Conservation (phyloP, 2,888 invertebrate species). For the Brachylomia viminalis region DNA sequence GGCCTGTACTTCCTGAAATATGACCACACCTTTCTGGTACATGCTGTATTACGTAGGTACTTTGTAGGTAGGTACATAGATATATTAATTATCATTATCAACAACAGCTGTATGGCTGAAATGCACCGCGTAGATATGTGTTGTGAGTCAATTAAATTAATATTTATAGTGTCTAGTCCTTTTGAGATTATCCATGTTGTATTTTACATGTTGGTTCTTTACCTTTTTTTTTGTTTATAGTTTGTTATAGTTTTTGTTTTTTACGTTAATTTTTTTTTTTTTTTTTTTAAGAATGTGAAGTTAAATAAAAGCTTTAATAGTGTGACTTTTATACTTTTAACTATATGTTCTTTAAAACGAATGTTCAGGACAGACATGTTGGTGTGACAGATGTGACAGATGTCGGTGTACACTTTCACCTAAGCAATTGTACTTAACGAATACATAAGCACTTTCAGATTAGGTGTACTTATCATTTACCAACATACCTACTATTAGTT, state of each 20-base stretch:
- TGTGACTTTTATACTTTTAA: slow-evolving; percentile 13
- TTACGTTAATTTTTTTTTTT: slow-evolving; percentile 27
- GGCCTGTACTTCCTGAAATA: too few relatives aligned
- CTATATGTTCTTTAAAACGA: background rate
- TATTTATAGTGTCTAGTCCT: slow-evolving; percentile 87
- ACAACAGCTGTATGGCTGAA: slow-evolving; percentile 48
- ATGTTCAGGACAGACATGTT: background rate
- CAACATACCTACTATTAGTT: background rate
- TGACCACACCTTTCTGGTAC: too few relatives aligned
- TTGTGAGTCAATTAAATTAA: slow-evolving; percentile 85
- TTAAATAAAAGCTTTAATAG: slow-evolving; percentile 51
- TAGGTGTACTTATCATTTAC: background rate
- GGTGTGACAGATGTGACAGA: too few relatives aligned
- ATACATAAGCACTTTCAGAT: too few relatives aligned
- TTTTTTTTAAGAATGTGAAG: slow-evolving; percentile 37
- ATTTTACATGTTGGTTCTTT: slow-evolving; percentile 67
- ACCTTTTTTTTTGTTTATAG: slow-evolving; percentile 43
- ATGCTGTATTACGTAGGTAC: background rate
- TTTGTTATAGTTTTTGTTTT: slow-evolving; percentile 10
- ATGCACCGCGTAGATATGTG: slow-evolving; percentile 75
- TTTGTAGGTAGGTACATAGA: slow-evolving; percentile 2
- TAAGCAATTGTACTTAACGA: background rate
- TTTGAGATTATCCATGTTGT: slow-evolving; percentile 82
- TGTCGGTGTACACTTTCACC: background rate
- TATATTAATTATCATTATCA: slow-evolving; percentile 25